phyloP scores from a whole-genome alignment of 2,113 vertebrate genomes.

The Alethe castanea region DNA sequence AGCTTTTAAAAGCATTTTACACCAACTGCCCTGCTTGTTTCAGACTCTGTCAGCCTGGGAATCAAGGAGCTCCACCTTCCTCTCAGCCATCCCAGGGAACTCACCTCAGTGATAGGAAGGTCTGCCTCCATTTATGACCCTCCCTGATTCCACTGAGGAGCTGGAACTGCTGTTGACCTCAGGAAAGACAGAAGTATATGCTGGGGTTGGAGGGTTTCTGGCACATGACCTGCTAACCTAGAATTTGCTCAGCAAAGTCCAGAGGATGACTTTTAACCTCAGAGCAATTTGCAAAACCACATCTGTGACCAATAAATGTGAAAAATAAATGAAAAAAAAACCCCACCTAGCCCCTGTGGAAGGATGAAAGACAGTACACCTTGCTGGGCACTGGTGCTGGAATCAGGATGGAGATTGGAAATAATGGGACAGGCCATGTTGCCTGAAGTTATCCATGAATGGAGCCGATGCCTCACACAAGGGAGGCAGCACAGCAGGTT shows the following conservation, averaged over 20 bases:
- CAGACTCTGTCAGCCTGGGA: neutral
- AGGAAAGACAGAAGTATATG: neutral
- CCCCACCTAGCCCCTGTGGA: neutral
- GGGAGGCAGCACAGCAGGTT: neutral
- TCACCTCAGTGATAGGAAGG: neutral
- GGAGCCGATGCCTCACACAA: neutral
- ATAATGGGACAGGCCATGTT: neutral
- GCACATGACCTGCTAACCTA: neutral
- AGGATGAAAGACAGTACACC: neutral
- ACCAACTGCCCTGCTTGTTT: neutral
- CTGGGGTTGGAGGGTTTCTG: neutral
- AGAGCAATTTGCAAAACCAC: neutral
- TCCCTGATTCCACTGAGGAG: neutral
- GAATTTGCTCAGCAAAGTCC: neutral
- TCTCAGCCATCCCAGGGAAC: neutral
- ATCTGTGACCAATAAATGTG: constrained; percentile 7
- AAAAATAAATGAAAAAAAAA: neutral
- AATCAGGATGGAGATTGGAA: neutral
- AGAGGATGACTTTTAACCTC: constrained; percentile 10
- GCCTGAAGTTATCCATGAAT: neutral
- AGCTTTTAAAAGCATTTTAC: neutral
- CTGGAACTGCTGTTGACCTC: neutral
- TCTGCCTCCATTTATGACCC: neutral
- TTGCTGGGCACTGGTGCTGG: neutral
- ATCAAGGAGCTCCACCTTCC: neutral